Percentiles rank a stretch among this genome's conserved stretches.
phyloP scores from a whole-genome alignment of 2,888 invertebrate genomes.

The Stenurella melanura region DNA sequence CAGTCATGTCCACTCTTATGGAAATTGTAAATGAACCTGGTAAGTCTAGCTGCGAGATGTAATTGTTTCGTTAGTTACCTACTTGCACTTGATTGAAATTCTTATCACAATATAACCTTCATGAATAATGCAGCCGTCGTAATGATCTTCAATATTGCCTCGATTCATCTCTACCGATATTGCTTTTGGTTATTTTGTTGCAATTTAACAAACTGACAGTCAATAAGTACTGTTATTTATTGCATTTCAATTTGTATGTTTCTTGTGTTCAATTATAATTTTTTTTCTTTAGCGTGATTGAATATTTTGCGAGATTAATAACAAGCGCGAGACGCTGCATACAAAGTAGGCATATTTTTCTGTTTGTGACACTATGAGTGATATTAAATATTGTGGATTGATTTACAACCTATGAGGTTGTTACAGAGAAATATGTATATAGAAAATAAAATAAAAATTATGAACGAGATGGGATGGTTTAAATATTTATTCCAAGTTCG shows the following conservation, averaged over 20 bases:
- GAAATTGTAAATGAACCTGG: constrained; percentile 38
- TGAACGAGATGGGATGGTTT: too few species aligned
- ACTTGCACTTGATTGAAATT: constrained; percentile 37
- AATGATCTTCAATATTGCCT: constrained; percentile 38
- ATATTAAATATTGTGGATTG: too few species aligned
- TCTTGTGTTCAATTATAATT: constrained; percentile 27
- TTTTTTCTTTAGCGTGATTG: constrained; percentile 17
- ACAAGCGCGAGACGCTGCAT: not conserved
- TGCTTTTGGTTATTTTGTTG: constrained; percentile 38
- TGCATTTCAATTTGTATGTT: constrained; percentile 34
- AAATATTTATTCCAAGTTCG: too few species aligned
- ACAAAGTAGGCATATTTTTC: not conserved
- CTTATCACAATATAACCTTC: constrained; percentile 34
- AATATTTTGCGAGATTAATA: constrained; percentile 2
- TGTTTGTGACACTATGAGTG: too few species aligned
- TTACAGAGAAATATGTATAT: too few species aligned
- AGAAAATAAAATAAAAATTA: too few species aligned
- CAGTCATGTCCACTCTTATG: constrained; percentile 22
- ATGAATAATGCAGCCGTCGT: constrained; percentile 34
- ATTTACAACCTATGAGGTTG: too few species aligned
- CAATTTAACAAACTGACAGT: constrained; percentile 32
- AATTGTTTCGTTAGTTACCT: constrained; percentile 39
- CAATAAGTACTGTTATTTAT: constrained; percentile 39
- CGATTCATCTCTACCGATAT: constrained; percentile 39
- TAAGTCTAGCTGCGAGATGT: constrained; percentile 35